Base-by-base conservation (phyloP, 1,140 invertebrate genomes). In the Tetraneura akinire region DNA sequence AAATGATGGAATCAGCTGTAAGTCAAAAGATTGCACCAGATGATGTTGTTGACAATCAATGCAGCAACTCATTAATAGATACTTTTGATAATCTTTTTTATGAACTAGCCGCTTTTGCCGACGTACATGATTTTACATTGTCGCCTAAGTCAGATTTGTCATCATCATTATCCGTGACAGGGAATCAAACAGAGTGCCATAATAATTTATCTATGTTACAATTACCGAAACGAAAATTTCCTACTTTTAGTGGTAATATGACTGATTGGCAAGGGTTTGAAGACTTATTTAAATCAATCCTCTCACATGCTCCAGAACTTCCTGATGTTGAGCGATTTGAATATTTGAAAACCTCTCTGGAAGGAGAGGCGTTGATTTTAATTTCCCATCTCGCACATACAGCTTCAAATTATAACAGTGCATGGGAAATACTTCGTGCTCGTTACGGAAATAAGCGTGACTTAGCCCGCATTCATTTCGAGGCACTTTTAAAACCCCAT, bases 261-360 rank as follows among this genome's bases (percentile, higher is more conserved):
- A 62, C 10, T 13, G 57, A 62, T 10, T 62, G 23, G 57, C 57
- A 62, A 29, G 29, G 14, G 11, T 62, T 62, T 29, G 57, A 62
- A 21, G 23, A 62, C 14, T 32, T 62, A 29, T 29, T 29, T 18
- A 5, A 13, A 10, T 60, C 55, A 60, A 60, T 60, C 8, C 11
- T 60, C 23, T 60, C 57, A 5, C 57, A 60, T 60, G 21, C 57
- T 26, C 57, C 57, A 60, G 57, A 60, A 11, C 57, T 60, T 26
- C 26, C 55, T 29, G 14, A 60, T 60, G 55, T 62, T 32, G 57
- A 62, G 14, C 13, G 13, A 32, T 29, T 62, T 29, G 57, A 62
- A 62, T 29, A 29, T 62, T 14, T 62, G 29, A 62, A 29, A 32
- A 62, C 57, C 13, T 62, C 57, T 16, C 57, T 62, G 0, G 0